Evolutionary conservation across 2,113 vertebrate genomes (phyloP), one percentile per base, ranked within the genome.

Genomic region (Erpornis zantholeuca): DNA sequence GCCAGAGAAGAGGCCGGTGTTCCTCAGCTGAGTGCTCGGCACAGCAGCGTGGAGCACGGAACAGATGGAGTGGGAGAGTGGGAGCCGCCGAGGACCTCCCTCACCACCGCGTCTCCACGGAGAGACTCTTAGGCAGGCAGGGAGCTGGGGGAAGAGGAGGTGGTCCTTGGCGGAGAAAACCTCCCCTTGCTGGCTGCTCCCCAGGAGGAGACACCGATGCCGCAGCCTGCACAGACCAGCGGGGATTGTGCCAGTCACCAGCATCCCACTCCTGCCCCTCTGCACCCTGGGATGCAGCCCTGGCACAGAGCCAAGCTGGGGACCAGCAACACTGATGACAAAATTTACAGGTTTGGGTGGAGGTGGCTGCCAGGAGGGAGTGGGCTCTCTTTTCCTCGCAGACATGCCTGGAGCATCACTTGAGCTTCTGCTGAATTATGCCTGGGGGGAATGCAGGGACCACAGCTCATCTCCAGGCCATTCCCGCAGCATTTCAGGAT

Each of bases 161-260:
- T 92, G 95, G 95, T 97, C 92, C 95, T 95, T 94, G 94, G 88
- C 12, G 16, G 50, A 93, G 75, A 59, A 88, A 96, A 88, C 86
- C 95, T 93, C 87, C 92, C 94, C 84, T 94, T 3, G 79, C 73
- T 95, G 94, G 84, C 94, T 85, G 91, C 45, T 85, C 42, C 87
- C 82, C 91, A 87, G 77, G 73, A 94, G 79, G 38, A 91, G 45
- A 85, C 44, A 82, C 59, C 0, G 4, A 42, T 36, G 57, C 47
- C 3, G 19, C 82, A 88, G 76, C 68, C 54, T 0, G 15, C 42
- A 15, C 2, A 3, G 92, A 88, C 7, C 60, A 91, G 83, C 0
- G 0, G 42, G 52, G 88, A 45, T 59, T 28, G 76, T 88, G 78
- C 80, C 71, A 76, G 82, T 61, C 83, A 79, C 33, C 59, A 88